Base-by-base conservation (phyloP, 1,140 invertebrate species). In the Conus betulinus region DNA sequence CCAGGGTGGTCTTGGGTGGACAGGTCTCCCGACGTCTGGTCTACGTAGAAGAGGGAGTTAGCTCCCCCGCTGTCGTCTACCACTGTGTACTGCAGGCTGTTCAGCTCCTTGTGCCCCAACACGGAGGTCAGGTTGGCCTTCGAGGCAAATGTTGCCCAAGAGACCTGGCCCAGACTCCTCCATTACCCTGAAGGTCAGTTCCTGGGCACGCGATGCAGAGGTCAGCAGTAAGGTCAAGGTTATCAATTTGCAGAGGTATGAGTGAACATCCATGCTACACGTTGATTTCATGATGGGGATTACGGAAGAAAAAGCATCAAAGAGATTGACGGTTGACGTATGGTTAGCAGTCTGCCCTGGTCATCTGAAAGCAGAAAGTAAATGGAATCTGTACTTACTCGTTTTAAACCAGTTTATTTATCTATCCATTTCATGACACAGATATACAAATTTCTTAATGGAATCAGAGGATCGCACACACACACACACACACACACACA, bases 21-120 rank as follows among this genome's bases (percentile, higher is more conserved):
- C 13, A 93, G 67, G 60, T 89, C 84, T 20, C 92, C 91, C 71
- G 63, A 88, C 25, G 85, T 82, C 25, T 87, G 84, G 60, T 89
- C 85, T 13, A 93, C 88, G 6, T 67, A 60, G 81, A 93, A 93
- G 52, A 90, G 67, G 27, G 85, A 67, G n/a, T 84, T n/a, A 17
- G 53, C 55, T 13, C 55, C 27, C 20, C 39, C 27, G 76, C 53
- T 79, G 23, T 39, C 53, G 39, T 83, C 76, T 10, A 87, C 52
- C 57, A 88, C 63, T 6, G 78, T 79, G 81, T 83, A 88, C n/a
- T 63, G 51, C 15, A 88, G 84, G n/a, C 52, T 85, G 23, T 79
- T 52, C 27, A 78, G 81, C 27, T 55, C 27, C 51, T 53, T 27
- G n/a, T 86, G 84, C 4, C 84, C 84, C 67, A 86, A 39, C 25